phyloP scores from a whole-genome alignment of 2,113 vertebrate genomes.

The Rhinogobius similis region DNA sequence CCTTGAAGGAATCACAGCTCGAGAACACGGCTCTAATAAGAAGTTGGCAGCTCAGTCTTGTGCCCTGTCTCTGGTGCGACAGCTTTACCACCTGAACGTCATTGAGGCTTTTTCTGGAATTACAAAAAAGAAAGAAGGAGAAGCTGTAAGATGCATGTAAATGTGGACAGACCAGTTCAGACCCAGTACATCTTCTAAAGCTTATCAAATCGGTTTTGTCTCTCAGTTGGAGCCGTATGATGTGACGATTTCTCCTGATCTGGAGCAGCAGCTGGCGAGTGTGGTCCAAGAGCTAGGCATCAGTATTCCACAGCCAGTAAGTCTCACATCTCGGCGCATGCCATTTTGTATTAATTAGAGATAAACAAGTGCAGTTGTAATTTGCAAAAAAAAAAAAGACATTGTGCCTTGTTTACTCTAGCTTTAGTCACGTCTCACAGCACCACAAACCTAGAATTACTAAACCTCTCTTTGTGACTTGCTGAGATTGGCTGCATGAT shows the following conservation, averaged over 20 bases:
- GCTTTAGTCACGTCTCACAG: no score
- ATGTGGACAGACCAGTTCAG: no score
- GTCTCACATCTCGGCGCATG: slow-evolving; percentile 3
- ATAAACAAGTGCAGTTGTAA: no score
- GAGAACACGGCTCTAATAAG: slow-evolving; percentile 97
- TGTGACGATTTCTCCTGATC: slow-evolving; percentile 80
- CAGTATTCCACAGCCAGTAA: slow-evolving; percentile 73
- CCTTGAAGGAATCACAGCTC: slow-evolving; percentile 83
- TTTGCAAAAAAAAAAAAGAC: no score
- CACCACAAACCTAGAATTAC: no score
- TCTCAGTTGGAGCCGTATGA: slow-evolving; percentile 86
- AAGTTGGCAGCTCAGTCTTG: slow-evolving; percentile 96
- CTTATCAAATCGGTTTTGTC: slow-evolving; percentile 58
- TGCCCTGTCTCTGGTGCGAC: slow-evolving; percentile 91
- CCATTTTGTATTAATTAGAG: no score
- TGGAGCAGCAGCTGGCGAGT: slow-evolving; percentile 80
- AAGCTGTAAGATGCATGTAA: slow-evolving; percentile 82
- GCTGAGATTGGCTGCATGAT: no score
- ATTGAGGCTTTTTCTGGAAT: slow-evolving; percentile 90
- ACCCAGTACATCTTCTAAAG: neutral
- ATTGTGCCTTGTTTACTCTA: no score
- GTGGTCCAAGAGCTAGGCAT: slow-evolving; percentile 83
- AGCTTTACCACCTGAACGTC: slow-evolving; percentile 91
- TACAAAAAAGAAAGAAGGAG: slow-evolving; percentile 94
- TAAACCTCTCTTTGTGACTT: no score